Evolutionary conservation across 2,797 vertebrate genomes (phyloP), one percentile per base, ranked within the genome.

Genomic region (Tangara arthus): DNA sequence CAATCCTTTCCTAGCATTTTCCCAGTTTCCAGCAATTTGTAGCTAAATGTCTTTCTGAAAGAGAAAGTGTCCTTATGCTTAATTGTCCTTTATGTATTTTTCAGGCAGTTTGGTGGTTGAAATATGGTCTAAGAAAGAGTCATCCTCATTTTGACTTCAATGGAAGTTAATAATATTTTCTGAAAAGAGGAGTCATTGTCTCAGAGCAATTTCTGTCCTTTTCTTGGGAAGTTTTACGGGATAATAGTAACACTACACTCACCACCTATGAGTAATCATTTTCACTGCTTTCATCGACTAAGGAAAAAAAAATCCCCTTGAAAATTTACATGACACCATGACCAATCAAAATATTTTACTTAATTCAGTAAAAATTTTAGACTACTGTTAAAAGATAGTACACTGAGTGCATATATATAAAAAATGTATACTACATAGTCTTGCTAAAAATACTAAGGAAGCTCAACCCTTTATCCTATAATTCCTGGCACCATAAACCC

Each of bases 161-260:
- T 22, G 24, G 37, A 86, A 90, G 27, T 63, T 69, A 90, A n/a
- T 18, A 68, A 39, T 15, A 30, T 71, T 93, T 93, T 91, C 57
- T 93, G 59, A 46, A 46, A 90, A 82, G 68, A 52, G 7, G 28
- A 71, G 49, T 61, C 61, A 44, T 39, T 57, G 79, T 75, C 65
- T 91, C 56, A 66, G 12, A 88, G 56, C 16, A 64, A 59, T 89
- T 71, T 83, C 86, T 81, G 15, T 73, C 52, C 52, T 83, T 93
- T 73, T 86, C 59, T 93, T 39, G 13, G 68, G 65, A 91, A 72
- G 26, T 90, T 92, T 81, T 76, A 81, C 0, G 4, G 61, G 63
- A 72, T 88, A 96, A 92, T 91, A 94, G 95, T 96, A 96, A 93
- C 92, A 94, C 91, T 93, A 82, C 44, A 72, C 32, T 94, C 80